These are phyloP conservation scores for Sebastes nivosus DNA, from an alignment of 2,797 vertebrate genomes.

Conservation along the genomic window DNA sequence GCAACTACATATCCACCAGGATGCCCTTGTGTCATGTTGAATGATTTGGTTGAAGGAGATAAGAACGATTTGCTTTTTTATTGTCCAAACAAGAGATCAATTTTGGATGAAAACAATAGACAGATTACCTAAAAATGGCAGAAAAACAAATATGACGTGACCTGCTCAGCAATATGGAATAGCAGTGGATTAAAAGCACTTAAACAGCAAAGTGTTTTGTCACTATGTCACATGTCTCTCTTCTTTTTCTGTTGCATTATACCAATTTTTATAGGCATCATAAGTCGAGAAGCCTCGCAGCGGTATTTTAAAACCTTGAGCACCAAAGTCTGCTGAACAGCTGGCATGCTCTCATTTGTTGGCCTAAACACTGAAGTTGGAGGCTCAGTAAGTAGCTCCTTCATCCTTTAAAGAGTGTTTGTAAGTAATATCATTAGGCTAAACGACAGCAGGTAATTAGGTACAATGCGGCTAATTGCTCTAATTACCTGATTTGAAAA, in stretches of 20 bases:
- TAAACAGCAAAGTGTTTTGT: background rate
- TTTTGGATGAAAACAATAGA: slow-evolving; percentile 36
- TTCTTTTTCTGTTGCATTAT: slow-evolving; percentile 2
- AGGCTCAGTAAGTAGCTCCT: slow-evolving; percentile 60
- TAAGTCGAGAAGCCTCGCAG: slow-evolving; percentile 33
- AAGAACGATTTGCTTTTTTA: background rate
- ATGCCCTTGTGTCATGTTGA: background rate
- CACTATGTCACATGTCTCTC: background rate
- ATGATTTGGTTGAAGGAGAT: background rate
- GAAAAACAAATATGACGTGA: background rate
- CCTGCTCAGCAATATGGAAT: background rate
- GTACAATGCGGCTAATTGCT: slow-evolving; percentile 76
- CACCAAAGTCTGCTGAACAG: slow-evolving; percentile 60
- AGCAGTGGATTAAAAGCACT: background rate
- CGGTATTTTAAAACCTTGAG: slow-evolving; percentile 32
- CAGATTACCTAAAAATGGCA: background rate
- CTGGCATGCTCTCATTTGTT: slow-evolving; percentile 64
- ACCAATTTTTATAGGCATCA: slow-evolving; percentile 8
- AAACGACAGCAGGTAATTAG: slow-evolving; percentile 72
- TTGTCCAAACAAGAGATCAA: slow-evolving; percentile 11
- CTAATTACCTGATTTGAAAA: slow-evolving; percentile 74
- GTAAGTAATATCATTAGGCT: slow-evolving; percentile 73
- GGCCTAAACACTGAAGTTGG: slow-evolving; percentile 48
- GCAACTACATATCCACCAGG: background rate
- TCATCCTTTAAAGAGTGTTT: slow-evolving; percentile 72